Evolutionary conservation across 2,113 vertebrate species (phyloP), one percentile per base, ranked within the genome.

Genomic region (Ochotona curzoniae): DNA sequence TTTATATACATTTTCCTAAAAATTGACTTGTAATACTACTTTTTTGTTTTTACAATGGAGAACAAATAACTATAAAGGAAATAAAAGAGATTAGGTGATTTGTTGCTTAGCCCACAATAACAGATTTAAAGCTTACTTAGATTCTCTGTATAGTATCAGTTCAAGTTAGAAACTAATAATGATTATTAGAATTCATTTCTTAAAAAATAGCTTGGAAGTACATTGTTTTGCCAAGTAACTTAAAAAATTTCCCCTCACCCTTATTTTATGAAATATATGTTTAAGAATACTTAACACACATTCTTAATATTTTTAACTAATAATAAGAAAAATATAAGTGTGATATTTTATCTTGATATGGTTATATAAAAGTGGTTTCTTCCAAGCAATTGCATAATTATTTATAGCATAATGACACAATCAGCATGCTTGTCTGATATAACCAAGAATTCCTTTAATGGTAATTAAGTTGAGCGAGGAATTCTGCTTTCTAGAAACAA

Each of bases 381-480:
- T 81, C 2, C 5, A 80, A 86, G 38, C 2, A 70, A 6, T 63
- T 75, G 14, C 17, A 35, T 83, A 94, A 30, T 87, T 84, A 73
- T 84, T 89, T 75, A 44, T 95, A 94, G 30, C 66, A 94, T 82
- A 96, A 32, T 93, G 96, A 61, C 44, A 35, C 84, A 90, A 94
- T n/a, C 66, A 91, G 84, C 91, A 96, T 97, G 71, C 87, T 89
- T 92, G 67, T 84, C 4, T 81, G 30, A 94, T n/a, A 89, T 81
- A 93, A 30, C 2, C 47, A 28, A 88, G 18, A 86, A 86, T 2
- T 69, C 38, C 30, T 75, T 87, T 64, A 81, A 35, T 10, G 89
- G 18, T 64, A 91, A 18, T 64, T 94, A 18, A 81, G 49, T 47
- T 75, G 1, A 32, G 26, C n/a, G 61, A 89, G 8, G n/a, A 28